These are phyloP conservation scores for Rhagophthalmus giganteus DNA, from an alignment of 2,888 invertebrate genomes.

Conservation along the genomic window DNA sequence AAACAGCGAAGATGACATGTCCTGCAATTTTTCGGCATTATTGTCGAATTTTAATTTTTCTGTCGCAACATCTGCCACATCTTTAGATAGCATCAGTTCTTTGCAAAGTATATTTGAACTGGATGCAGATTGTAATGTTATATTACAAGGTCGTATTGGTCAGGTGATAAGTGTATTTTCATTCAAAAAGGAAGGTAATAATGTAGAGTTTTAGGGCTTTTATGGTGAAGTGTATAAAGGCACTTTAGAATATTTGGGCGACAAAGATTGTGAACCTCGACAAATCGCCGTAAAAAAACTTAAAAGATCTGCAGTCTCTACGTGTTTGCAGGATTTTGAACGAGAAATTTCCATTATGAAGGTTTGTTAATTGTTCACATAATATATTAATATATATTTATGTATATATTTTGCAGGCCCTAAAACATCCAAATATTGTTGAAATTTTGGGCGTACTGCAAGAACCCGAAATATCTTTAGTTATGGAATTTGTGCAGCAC, in stretches of 20 bases:
- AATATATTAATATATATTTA: conserved; percentile 1
- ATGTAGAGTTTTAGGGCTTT: conserved; percentile 66
- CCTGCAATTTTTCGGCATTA: conserved; percentile 51
- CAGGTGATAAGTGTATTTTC: conserved; percentile 50
- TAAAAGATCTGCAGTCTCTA: conserved; percentile 58
- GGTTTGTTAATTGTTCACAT: conserved; percentile 53
- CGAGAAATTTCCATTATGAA: conserved; percentile 89
- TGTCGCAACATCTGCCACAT: conserved; percentile 45
- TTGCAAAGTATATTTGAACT: conserved; percentile 62
- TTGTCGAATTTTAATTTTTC: conserved; percentile 50
- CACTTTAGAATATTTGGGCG: conserved; percentile 63
- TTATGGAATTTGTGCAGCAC: conserved; percentile 87
- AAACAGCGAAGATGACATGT: conserved; percentile 45
- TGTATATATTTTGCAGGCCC: conserved; percentile 59
- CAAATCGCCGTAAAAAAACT: conserved; percentile 71
- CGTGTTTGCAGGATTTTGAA: conserved; percentile 71
- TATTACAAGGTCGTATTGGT: conserved; percentile 64
- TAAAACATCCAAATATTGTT: conserved; percentile 86
- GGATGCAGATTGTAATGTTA: conserved; percentile 62
- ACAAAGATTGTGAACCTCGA: conserved; percentile 57
- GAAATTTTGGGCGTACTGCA: conserved; percentile 81
- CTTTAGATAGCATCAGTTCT: conserved; percentile 53
- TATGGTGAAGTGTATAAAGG: conserved; percentile 86
- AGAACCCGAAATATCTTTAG: conserved; percentile 75
- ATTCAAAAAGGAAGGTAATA: neutral